phyloP scores from a whole-genome alignment of 2,113 vertebrate species.

The Pseudopipra pipra region DNA sequence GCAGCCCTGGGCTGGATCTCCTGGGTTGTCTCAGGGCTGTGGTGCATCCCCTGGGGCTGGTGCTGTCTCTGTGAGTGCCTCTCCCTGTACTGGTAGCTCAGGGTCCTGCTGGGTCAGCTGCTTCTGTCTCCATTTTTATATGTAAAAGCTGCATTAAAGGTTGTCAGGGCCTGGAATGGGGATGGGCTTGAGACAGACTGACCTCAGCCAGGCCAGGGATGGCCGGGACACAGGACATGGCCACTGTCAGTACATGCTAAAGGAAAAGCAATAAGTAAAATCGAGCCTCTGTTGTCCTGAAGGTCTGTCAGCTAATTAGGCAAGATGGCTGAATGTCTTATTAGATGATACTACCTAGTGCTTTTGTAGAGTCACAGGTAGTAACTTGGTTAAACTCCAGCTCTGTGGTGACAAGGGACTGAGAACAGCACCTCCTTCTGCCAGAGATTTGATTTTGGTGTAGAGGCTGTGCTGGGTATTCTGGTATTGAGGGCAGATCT shows the following conservation, averaged over 20 bases:
- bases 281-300: not conserved
- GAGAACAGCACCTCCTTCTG: not conserved
- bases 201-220: not conserved
- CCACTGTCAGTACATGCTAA: not conserved
- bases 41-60: not conserved
- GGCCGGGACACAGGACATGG: not conserved
- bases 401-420: not conserved
- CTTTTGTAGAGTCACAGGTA: not conserved
- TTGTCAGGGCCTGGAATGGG: not conserved
- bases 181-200: not conserved
- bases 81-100: rapidly evolving
- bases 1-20: not conserved
- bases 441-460: not conserved
- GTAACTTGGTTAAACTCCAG: not conserved
- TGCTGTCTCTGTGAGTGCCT: not conserved
- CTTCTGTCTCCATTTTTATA: rapidly evolving
- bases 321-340: not conserved
- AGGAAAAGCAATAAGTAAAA: not conserved
- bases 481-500: not conserved
- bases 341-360: not conserved
- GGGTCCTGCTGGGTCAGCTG: not conserved
- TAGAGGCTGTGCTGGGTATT: not conserved
- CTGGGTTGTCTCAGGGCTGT: not conserved
- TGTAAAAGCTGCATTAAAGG: not conserved
- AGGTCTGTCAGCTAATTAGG: not conserved